Conservation (phyloP, 2,888 invertebrate genomes). For the Thymelicus sylvestris region DNA sequence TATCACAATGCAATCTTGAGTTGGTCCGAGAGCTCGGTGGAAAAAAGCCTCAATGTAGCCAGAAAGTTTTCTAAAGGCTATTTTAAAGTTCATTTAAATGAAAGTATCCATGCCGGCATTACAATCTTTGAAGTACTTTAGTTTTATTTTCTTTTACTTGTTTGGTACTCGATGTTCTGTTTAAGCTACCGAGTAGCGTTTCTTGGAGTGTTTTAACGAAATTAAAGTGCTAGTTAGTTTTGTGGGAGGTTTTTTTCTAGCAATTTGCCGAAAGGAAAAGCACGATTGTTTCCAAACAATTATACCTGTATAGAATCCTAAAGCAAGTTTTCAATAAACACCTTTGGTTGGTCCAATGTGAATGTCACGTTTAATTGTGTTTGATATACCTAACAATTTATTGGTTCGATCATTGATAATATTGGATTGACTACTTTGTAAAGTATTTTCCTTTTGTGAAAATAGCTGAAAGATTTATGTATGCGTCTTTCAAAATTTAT, state of each 20-base stretch:
- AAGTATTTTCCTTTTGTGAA: no score
- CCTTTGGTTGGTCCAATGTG: no score
- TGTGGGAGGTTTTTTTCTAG: neutral
- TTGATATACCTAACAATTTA: no score
- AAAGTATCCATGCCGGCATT: slow-evolving; percentile 2
- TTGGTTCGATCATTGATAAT: no score
- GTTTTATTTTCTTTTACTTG: slow-evolving; percentile 2
- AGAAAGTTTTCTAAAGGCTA: neutral
- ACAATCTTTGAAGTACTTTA: slow-evolving; percentile 4
- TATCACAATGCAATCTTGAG: slow-evolving; percentile 38
- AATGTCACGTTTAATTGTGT: no score
- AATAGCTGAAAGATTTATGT: no score
- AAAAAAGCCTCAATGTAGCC: slow-evolving; percentile 11
- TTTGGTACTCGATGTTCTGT: slow-evolving; percentile 3
- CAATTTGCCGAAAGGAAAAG: neutral
- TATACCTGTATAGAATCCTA: no score
- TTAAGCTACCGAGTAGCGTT: slow-evolving; percentile 2
- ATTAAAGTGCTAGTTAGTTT: slow-evolving; percentile 6
- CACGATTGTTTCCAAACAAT: neutral
- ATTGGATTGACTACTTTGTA: no score
- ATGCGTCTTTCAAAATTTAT: no score
- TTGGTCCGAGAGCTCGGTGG: slow-evolving; percentile 27
- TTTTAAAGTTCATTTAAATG: slow-evolving; percentile 8
- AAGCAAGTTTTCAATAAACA: no score
- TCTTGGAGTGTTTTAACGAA: slow-evolving; percentile 3